Base-by-base conservation (phyloP, 2,797 vertebrate species). In the Pogonophryne albipinna region DNA sequence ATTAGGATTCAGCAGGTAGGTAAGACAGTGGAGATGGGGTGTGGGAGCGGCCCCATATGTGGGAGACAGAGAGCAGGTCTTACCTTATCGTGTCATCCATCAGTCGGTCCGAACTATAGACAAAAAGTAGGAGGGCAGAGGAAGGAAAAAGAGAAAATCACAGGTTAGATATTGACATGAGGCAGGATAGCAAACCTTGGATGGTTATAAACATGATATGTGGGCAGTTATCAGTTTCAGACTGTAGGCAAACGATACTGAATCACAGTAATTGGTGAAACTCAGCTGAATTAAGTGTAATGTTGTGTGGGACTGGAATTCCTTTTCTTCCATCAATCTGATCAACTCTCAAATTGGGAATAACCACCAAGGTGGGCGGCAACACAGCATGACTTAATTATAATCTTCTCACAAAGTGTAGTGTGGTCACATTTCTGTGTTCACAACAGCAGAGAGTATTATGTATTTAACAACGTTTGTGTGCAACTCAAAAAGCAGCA, bases 31-130 rank as follows among this genome's bases (percentile, higher is more conserved):
- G 19, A 55, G 27, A 27, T 31, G 17, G 13, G 4, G 42, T 15
- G 14, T 0, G 9, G 52, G 14, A n/a, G 23, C 31, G 73, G 79
- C 67, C 1, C 2, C 13, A 53, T 57, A 68, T 12, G 14, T 27
- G 44, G 15, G n/a, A 60, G 44, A 56, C 11, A 52, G 49, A 71
- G 49, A 63, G 62, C 3, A 46, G 51, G 17, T 44, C 95, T 93
- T 96, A 99, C 98, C 98, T 99, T 97, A 99, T 99, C 87, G 98
- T 98, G 91, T 99, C 98, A 92, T 99, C 98, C 94, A 99, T 98
- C 91, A 99, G 94, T 81, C 98, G 96, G 93, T 99, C 98, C 27
- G 98, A 99, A 90, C 98, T 99, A 92, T 46, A 87, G 31, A 74
- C 51, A 66, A 31, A 13, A 34, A 61, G 65, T 1, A 31, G 41